Evolutionary conservation across 2,888 invertebrate species (phyloP), one percentile per base, ranked within the genome.

Genomic region (Byasa hedistus): DNA sequence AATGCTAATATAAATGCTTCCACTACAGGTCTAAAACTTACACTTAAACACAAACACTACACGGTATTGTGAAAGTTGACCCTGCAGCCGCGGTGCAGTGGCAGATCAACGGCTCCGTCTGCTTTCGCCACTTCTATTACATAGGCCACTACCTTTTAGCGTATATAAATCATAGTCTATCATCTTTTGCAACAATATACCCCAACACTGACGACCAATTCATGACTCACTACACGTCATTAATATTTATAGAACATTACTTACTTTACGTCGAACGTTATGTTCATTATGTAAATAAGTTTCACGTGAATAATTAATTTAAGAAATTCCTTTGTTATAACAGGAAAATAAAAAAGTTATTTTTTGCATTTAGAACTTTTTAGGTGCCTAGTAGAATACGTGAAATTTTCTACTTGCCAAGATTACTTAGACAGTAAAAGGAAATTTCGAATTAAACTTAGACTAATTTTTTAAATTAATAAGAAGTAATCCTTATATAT

Each of bases 11-110:
- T 0, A 1, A n/a, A 7, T 48, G 7, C 19, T n/a, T 48, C 3
- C 4, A n/a, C 3, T 7, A 48, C 19, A 48, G 48, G 48, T 48
- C 48, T 48, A 48, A 48, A 48, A 48, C n/a, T 61, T 61, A 32
- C 32, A 57, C n/a, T 32, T 57, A 57, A 27, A 57, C 32, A 58
- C 39, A 39, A 58, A 58, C 44, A 44, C 4, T 36, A 15, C 21
- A 44, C 27, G 68, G 70, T 78, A 75, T 74, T 79, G 89, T 82
- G 89, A 91, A 91, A 91, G 90, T 87, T 87, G 84, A 85, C 87
- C 87, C 88, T 87, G 85, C 75, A 76, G 76, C 76, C 81, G 80
- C 71, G 76, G 76, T 71, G 70, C 69, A 76, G 77, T 64, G 39
- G 58, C 61, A 72, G 80, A 85, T 85, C 85, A 86, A 84, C 83